Percentiles rank a stretch among this genome's conserved stretches.
Evolutionary conservation across 2,113 vertebrate genomes (phyloP).

Genomic region (Corvus hawaiiensis): DNA sequence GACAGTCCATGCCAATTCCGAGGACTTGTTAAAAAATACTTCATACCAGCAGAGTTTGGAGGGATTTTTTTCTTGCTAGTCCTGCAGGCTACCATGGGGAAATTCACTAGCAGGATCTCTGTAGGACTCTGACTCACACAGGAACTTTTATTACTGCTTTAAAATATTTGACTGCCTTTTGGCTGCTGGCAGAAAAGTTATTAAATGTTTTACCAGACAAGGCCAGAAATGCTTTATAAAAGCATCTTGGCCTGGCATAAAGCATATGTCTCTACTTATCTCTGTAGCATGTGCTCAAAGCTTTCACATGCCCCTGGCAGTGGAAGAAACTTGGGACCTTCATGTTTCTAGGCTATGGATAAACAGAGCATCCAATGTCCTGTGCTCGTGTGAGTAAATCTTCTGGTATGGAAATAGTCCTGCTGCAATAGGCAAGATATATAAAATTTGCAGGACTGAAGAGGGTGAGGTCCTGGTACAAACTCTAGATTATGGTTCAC

Average conservation of each 20-base stretch:
- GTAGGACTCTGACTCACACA: neutral
- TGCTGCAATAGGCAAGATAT: neutral
- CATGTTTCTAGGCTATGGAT: neutral
- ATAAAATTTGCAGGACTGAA: neutral
- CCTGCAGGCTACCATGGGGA: slow-evolving; percentile 19
- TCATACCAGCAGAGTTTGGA: neutral
- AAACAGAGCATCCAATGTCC: slow-evolving; percentile 9
- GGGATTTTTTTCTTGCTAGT: neutral
- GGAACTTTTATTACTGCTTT: slow-evolving; percentile 45
- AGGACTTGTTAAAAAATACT: slow-evolving; percentile 4
- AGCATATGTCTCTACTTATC: slow-evolving; percentile 38
- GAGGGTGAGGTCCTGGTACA: neutral
- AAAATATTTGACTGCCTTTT: slow-evolving; percentile 39
- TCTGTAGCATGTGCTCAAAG: neutral
- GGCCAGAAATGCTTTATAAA: slow-evolving; percentile 39
- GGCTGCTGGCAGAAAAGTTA: slow-evolving; percentile 14
- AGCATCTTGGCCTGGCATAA: neutral
- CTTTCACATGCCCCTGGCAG: slow-evolving; percentile 8
- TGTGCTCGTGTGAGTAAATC: neutral
- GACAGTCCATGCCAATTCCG: neutral
- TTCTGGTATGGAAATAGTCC: neutral
- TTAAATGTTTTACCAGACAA: slow-evolving; percentile 52
- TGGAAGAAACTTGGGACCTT: slow-evolving; percentile 14
- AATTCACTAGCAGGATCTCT: slow-evolving; percentile 15
- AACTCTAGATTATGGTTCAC: neutral